These are phyloP conservation scores for Urosaurus nigricauda DNA, from an alignment of 2,797 vertebrate genomes.

Conservation along the genomic window DNA sequence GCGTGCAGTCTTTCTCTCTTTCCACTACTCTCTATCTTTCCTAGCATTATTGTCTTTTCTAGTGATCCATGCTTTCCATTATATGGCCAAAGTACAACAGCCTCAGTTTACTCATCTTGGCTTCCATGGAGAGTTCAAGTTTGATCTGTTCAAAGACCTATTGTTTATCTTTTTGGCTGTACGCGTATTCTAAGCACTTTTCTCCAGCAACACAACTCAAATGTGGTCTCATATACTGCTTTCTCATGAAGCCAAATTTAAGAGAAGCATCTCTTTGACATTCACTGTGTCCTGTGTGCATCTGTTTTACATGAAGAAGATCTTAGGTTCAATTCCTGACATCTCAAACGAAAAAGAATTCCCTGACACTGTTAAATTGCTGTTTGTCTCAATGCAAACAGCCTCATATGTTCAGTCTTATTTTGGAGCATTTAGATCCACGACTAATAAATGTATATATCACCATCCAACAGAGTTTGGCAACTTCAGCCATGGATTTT, in stretches of 20 bases:
- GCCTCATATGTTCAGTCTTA: neutral
- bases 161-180: too few relatives aligned
- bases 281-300: neutral
- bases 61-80: too few relatives aligned
- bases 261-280: neutral
- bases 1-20: too few relatives aligned
- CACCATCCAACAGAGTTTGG: neutral
- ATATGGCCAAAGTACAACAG: too few relatives aligned
- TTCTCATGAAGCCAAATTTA: neutral
- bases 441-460: neutral
- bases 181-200: too few relatives aligned
- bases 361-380: too few relatives aligned
- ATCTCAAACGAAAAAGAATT: neutral
- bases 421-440: constrained; percentile 41
- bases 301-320: neutral
- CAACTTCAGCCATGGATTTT: neutral
- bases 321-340: neutral
- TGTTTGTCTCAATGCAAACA: constrained; percentile 3
- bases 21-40: too few relatives aligned
- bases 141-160: too few relatives aligned
- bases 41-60: too few relatives aligned
- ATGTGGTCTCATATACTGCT: neutral
- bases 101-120: too few relatives aligned
- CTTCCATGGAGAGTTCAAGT: too few relatives aligned
- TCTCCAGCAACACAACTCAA: too few relatives aligned